phyloP scores from a whole-genome alignment of 2,797 vertebrate genomes.

The Oophaga sylvatica region DNA sequence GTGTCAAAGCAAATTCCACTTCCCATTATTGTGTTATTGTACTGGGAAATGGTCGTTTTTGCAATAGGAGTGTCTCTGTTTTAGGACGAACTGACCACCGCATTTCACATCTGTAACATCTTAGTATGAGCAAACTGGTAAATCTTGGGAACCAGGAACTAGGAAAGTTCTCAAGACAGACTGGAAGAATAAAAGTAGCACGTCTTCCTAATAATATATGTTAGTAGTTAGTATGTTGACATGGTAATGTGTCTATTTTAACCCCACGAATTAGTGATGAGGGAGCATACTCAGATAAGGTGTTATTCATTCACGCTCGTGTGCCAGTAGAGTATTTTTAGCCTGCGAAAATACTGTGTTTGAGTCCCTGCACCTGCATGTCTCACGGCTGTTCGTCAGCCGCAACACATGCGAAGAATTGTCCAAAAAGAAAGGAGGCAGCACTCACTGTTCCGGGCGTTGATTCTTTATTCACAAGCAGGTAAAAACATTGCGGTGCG shows the following conservation, averaged over 20 bases:
- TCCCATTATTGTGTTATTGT: not conserved
- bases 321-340: too few relatives aligned
- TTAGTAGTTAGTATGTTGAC: not conserved
- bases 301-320: too few relatives aligned
- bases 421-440: too few relatives aligned
- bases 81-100: not conserved
- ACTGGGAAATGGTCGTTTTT: not conserved
- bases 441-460: too few relatives aligned
- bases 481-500: too few relatives aligned
- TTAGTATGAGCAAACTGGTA: not conserved
- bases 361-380: too few relatives aligned
- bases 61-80: not conserved
- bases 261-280: not conserved
- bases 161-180: constrained; percentile 34
- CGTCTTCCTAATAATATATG: not conserved
- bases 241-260: not conserved
- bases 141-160: constrained; percentile 39
- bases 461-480: too few relatives aligned
- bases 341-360: too few relatives aligned
- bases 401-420: too few relatives aligned
- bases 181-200: constrained; percentile 24
- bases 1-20: not conserved
- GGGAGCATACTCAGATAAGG: too few relatives aligned
- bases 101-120: constrained; percentile 16
- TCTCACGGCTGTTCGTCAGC: too few relatives aligned